Evolutionary conservation across 2,888 invertebrate species (phyloP), one percentile per base, ranked within the genome.

Genomic region (Tenthredo amoena): DNA sequence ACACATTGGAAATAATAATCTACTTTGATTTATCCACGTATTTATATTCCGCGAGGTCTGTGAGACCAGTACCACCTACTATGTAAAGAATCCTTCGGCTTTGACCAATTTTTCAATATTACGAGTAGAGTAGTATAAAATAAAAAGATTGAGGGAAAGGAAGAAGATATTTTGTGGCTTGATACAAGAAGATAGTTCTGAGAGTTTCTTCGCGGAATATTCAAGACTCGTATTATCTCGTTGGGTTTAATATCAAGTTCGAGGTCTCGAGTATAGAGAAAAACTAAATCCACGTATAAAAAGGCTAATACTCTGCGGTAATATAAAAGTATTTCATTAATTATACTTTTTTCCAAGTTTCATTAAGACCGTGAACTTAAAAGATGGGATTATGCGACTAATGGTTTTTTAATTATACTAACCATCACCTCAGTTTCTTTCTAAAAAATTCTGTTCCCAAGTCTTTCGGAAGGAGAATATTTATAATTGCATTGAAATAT

Each of bases 341-440:
- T 83, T 71, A 68, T 26, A 21, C 58, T 71, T 83, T 71, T 47
- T 47, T 15, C 68, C 47, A 58, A 65, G n/a, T 83, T 83, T 65
- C 68, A 50, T 81, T 81, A 62, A 62, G 40, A 81, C 37, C 81
- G 62, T 81, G 50, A 71, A 50, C 68, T 50, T 50, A 71, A 50
- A 83, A 68, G 68, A 71, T 55, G 12, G 83, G 65, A 47, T 83
- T 71, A 50, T 68, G 31, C 47, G 83, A 68, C 68, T 83, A 83
- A 83, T 71, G 47, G 83, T 83, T 47, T 83, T 83, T 83, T 71
- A 83, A 83, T 83, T 68, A 83, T 83, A 47, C 83, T 18, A 65
- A 47, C 68, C 43, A 34, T 83, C 71, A 31, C 34, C 83, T 40
- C 37, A 47, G 18, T 18, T 26, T 37, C 58, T 68, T 47, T 68